These are phyloP conservation scores for Drosophila affinis DNA, from an alignment of 2,888 invertebrate species.

Conservation along the genomic window DNA sequence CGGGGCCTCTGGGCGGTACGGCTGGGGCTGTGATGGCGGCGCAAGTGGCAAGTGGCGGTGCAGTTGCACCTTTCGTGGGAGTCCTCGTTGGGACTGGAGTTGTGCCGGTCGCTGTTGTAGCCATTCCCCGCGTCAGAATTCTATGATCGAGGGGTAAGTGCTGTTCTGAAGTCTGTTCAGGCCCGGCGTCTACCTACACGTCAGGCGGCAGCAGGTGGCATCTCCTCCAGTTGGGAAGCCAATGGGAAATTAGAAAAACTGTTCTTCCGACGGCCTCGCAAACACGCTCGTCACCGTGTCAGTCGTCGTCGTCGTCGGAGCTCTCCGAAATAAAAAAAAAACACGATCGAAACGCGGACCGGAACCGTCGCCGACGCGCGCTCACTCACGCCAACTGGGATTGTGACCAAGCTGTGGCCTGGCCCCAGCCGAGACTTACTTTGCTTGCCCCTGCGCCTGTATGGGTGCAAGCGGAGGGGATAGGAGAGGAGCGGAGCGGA, in stretches of 20 bases:
- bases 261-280: not conserved
- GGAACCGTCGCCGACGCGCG: constrained; percentile 56
- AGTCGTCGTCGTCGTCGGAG: not conserved
- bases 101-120: constrained; percentile 56
- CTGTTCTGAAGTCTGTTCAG: not conserved
- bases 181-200: not conserved
- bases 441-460: constrained; percentile 3
- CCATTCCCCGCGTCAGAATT: constrained; percentile 56
- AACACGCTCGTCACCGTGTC: not conserved
- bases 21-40: constrained; percentile 42
- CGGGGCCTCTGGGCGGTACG: constrained; percentile 21
- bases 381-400: constrained; percentile 77
- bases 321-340: not conserved
- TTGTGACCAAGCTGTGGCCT: constrained; percentile 60
- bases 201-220: not conserved
- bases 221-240: not conserved
- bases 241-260: not conserved
- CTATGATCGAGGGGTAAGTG: not conserved
- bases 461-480: not conserved
- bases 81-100: constrained; percentile 40
- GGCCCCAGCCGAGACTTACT: constrained; percentile 57
- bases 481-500: too few relatives aligned
- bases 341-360: constrained; percentile 16
- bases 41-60: too few relatives aligned
- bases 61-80: constrained; percentile 16